phyloP scores from a whole-genome alignment of 2,797 vertebrate genomes.

The Spondyliosoma cantharus region DNA sequence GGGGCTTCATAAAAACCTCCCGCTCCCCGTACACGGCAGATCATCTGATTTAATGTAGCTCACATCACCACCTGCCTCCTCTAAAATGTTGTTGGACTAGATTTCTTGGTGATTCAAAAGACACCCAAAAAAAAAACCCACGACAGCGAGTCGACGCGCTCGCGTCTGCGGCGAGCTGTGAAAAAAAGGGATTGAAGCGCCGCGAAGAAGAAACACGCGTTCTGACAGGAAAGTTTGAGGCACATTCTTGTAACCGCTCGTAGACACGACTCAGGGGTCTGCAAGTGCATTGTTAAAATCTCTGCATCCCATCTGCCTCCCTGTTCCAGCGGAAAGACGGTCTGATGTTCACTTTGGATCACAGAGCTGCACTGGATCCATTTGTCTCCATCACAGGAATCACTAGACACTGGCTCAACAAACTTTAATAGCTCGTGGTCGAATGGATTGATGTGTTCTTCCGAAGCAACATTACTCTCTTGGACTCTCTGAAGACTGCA shows the following conservation, averaged over 20 bases:
- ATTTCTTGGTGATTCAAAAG: slow-evolving; percentile 25
- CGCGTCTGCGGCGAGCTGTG: slow-evolving; percentile 16
- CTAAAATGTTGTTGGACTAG: slow-evolving; percentile 28
- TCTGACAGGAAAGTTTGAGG: slow-evolving; percentile 50
- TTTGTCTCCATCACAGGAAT: slow-evolving; percentile 55
- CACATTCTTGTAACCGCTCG: slow-evolving; percentile 43
- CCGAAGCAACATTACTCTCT: slow-evolving; percentile 56
- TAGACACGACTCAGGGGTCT: slow-evolving; percentile 47
- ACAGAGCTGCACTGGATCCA: slow-evolving; percentile 28
- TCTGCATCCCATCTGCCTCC: slow-evolving; percentile 40
- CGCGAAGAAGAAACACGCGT: slow-evolving; percentile 21
- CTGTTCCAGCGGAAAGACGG: slow-evolving; percentile 34
- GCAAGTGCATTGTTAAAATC: slow-evolving; percentile 51
- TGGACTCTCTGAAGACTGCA: slow-evolving; percentile 65
- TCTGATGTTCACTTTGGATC: slow-evolving; percentile 60
- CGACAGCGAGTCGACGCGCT: slow-evolving; percentile 24
- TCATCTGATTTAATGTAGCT: slow-evolving; percentile 63
- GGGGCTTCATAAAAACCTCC: slow-evolving; percentile 45
- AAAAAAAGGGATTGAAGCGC: not conserved
- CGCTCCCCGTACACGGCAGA: slow-evolving; percentile 23
- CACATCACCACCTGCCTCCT: slow-evolving; percentile 42
- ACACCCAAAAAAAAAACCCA: slow-evolving; percentile 22
- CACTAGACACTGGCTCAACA: slow-evolving; percentile 43
- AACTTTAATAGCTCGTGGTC: slow-evolving; percentile 57
- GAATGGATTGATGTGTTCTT: slow-evolving; percentile 67